These are phyloP conservation scores for Venustaconcha ellipsiformis DNA, from an alignment of 1,140 invertebrate species.

Conservation along the genomic window DNA sequence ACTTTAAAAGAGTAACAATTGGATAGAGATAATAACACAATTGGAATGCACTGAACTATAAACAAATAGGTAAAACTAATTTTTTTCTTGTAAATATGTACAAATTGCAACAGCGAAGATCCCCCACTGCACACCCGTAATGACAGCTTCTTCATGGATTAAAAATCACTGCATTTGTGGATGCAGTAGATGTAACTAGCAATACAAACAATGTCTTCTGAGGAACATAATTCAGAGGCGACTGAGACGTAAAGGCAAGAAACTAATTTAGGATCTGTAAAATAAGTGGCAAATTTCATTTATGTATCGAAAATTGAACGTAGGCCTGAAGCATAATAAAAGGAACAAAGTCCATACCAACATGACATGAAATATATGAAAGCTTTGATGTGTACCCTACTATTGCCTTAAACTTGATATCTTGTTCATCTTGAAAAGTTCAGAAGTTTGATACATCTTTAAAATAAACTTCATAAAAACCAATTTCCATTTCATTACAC, in stretches of 20 bases:
- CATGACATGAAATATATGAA: neutral
- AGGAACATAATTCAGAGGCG: constrained; percentile 20
- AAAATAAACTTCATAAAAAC: no score
- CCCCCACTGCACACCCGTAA: no score
- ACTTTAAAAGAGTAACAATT: no score
- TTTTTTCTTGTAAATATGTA: no score
- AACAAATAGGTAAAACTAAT: no score
- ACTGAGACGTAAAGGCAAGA: constrained; percentile 21
- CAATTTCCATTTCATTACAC: no score
- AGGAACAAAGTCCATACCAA: constrained; percentile 6
- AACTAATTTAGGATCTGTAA: constrained; percentile 3
- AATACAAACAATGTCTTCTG: constrained; percentile 21
- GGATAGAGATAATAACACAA: no score
- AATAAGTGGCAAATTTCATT: constrained; percentile 29
- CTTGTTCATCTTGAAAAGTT: no score
- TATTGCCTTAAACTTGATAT: no score
- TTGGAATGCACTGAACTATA: no score
- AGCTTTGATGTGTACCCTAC: neutral
- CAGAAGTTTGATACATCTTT: no score
- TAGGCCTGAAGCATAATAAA: constrained; percentile 8
- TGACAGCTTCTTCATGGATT: constrained; percentile 17
- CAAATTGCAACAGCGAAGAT: no score
- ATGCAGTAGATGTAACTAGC: constrained; percentile 17
- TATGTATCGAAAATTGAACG: constrained; percentile 17
- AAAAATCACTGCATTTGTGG: constrained; percentile 24